Conservation (phyloP, 2,113 vertebrate species). For the Mobula hypostoma region DNA sequence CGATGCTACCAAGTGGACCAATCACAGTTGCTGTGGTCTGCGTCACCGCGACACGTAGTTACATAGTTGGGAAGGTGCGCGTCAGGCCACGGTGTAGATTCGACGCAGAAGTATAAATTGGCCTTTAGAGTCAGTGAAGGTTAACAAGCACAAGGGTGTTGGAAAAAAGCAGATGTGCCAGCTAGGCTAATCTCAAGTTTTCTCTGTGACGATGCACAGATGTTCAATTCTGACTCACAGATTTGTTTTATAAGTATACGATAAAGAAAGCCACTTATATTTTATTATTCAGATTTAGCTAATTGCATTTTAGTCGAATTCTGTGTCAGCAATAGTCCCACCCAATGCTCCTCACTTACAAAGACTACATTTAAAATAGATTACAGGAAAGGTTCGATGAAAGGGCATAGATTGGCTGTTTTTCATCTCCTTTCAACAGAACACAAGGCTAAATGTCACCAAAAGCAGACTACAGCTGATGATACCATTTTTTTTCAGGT, state of each 20-base stretch:
- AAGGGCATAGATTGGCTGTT: not conserved
- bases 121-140: no score
- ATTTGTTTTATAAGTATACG: not conserved
- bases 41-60: no score
- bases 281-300: not conserved
- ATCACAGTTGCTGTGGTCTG: no score
- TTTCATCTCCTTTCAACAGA: conserved; percentile 27
- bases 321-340: not conserved
- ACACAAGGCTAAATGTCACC: conserved; percentile 15
- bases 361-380: not conserved
- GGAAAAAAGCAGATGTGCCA: no score
- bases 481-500: not conserved
- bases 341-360: not conserved
- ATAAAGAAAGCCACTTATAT: not conserved
- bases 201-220: not conserved
- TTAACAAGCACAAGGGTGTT: no score
- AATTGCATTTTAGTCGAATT: not conserved
- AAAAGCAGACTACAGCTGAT: not conserved
- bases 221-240: not conserved
- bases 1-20: no score
- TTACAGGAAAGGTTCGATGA: not conserved
- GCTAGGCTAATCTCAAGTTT: not conserved
- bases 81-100: no score
- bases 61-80: no score
- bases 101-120: no score